Evolutionary conservation across 2,797 vertebrate species (phyloP), one percentile per base, ranked within the genome.

Genomic region (Hybognathus amarus): DNA sequence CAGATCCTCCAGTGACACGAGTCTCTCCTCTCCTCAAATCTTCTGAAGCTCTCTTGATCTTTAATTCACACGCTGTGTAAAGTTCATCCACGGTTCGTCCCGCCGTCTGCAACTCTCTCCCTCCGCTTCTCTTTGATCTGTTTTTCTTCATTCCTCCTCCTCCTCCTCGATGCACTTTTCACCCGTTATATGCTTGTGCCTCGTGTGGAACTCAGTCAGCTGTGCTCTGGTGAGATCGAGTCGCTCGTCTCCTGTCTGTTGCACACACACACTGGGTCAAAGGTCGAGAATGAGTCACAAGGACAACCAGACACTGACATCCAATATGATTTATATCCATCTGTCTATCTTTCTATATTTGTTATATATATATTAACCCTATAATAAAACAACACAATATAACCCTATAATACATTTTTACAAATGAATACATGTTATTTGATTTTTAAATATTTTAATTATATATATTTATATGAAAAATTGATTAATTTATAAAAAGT

Each of bases 31-130:
- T 80, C 77, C 77, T 87, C 70, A 30, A 75, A 76, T 83, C 87
- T 86, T 88, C 88, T 80, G 87, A 78, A 88, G 82, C 76, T 84
- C 91, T 88, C 87, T 90, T 91, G 90, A 91, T 92, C 90, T 93
- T 92, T 92, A 90, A 91, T 92, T 92, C 87, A 90, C 87, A 85
- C 27, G 73, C 68, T 69, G 81, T 74, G 83, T 71, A 1, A 85
- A 91, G 92, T 93, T 94, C 92, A 93, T 86, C 71, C 77, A 47
- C 36, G 90, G 91, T 92, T 92, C 89, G 92, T 76, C 71, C 71
- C 11, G 71, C 79, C 80, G 86, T 77, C 54, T 77, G 18, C 59
- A 71, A 11, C 6, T 38, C 33, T 33, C 33, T 61, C 24, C 47
- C 15, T 47, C 54, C 0, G 54, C 54, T 73, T 63, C 20, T 33